Evolutionary conservation across 2,113 vertebrate genomes (phyloP), one percentile per base, ranked within the genome.

Genomic region (Sylvietta virens): DNA sequence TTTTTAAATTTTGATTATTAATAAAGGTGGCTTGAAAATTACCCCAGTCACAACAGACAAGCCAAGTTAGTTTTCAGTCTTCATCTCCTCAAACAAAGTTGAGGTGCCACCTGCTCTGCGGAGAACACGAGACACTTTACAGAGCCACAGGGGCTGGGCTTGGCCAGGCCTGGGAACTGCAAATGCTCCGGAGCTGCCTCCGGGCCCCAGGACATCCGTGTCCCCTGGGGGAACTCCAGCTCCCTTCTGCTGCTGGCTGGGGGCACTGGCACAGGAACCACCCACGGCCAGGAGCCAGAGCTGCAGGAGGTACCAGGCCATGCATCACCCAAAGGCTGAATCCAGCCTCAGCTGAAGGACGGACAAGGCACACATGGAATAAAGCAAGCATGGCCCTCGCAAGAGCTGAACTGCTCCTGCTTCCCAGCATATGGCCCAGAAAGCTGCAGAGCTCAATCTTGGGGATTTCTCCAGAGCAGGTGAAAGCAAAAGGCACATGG

Each of bases 161-260:
- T 22, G 40, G 69, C 8, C 62, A 60, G 64, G 50, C 72, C 54
- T 7, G n/a, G 40, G 15, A 56, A 12, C 31, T 0, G 5, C 0
- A 0, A 45, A 24, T 0, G 6, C 70, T 51, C 10, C 2, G 0
- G 28, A 53, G 50, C 64, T 18, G 54, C 30, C 64, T 27, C 31
- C 12, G 4, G 4, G 45, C 33, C n/a, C 13, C 22, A 18, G 33
- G 13, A 44, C 66, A 31, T 0, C 33, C 4, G 28, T 3, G 5
- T 1, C 27, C 61, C 50, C 35, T 9, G 44, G 3, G 44, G 31
- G 51, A 44, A 3, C 22, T 5, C 0, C 35, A 47, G 47, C 71
- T 53, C 37, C 72, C 4, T 1, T 4, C 5, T 2, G 64, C 67
- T 42, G 31, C 66, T 47, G 80, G 5, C 74, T 53, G 56, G 6